These are phyloP conservation scores for Abramis brama DNA, from an alignment of 2,113 vertebrate genomes.

Conservation along the genomic window DNA sequence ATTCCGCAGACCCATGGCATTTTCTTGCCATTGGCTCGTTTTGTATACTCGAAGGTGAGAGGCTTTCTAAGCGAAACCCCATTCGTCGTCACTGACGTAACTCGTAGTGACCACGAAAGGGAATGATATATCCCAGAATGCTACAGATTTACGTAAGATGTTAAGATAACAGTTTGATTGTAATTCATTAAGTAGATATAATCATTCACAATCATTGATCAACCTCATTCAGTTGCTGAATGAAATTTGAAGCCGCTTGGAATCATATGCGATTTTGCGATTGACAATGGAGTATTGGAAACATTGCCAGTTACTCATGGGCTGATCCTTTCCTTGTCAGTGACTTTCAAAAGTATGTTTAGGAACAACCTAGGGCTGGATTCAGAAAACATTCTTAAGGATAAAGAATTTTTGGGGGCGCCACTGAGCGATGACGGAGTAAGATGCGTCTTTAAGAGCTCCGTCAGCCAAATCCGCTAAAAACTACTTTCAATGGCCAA, in stretches of 20 bases:
- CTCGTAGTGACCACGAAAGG: too few species aligned
- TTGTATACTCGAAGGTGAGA: too few species aligned
- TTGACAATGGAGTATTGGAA: not conserved
- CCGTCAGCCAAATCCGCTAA: too few species aligned
- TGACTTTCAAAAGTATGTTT: not conserved
- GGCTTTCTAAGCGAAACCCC: too few species aligned
- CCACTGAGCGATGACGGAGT: too few species aligned
- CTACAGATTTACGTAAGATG: not conserved
- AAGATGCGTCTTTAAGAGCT: too few species aligned
- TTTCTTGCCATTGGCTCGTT: too few species aligned
- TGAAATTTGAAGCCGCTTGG: not conserved
- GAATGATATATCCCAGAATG: not conserved
- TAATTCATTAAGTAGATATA: not conserved
- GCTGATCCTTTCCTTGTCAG: not conserved
- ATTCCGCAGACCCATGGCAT: too few species aligned
- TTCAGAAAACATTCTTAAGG: not conserved
- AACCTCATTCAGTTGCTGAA: not conserved
- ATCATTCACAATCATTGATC: not conserved
- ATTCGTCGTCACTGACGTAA: too few species aligned
- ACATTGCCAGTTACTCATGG: not conserved
- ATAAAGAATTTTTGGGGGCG: too few species aligned
- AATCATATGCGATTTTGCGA: not conserved
- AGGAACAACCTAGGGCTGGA: not conserved
- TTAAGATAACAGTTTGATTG: not conserved
- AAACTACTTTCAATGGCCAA: too few species aligned